Evolutionary conservation across 2,113 vertebrate species (phyloP), one percentile per base, ranked within the genome.

Genomic region (Rissa tridactyla): DNA sequence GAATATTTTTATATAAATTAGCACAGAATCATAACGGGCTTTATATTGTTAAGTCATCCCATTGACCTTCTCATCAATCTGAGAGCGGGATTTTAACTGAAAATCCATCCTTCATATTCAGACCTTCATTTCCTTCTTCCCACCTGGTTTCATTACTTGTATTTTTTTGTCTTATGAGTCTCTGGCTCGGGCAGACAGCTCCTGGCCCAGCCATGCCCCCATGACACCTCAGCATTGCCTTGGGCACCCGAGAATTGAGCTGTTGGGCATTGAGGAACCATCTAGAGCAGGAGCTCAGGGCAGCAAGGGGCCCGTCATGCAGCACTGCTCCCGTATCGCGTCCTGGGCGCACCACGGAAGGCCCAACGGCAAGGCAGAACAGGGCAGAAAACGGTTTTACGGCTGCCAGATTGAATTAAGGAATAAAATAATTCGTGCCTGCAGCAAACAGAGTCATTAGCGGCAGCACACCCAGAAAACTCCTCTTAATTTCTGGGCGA

Each of bases 281-380:
- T 40, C 61, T 32, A 17, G 5, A 36, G 83, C 52, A 32, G 55
- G 20, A 70, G 58, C 36, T 34, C 23, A 15, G 49, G 3, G 0
- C 30, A 57, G n/a, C 40, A 4, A 38, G 20, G n/a, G 36, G 21
- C 5, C 0, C 38, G 3, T 13, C 3, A 0, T 2, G 34, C 11
- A 1, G 29, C 25, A 2, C 29, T 10, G 3, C 23, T 9, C 62
- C 16, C 2, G 13, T 13, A 2, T 12, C 2, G 11, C 23, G 15
- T 26, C 71, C 57, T 3, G 1, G 15, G 30, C 7, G 2, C 32
- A 10, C 27, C 30, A 36, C 1, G 13, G 16, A 38, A 49, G 46
- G 68, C 49, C 30, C 11, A 32, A 54, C 3, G 6, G 32, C 19
- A 17, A 32, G 64, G 25, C 25, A 12, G 64, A 47, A 27, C 1